Base-by-base conservation (phyloP, 2,113 vertebrate species). In the Hippoglossus stenolepis region DNA sequence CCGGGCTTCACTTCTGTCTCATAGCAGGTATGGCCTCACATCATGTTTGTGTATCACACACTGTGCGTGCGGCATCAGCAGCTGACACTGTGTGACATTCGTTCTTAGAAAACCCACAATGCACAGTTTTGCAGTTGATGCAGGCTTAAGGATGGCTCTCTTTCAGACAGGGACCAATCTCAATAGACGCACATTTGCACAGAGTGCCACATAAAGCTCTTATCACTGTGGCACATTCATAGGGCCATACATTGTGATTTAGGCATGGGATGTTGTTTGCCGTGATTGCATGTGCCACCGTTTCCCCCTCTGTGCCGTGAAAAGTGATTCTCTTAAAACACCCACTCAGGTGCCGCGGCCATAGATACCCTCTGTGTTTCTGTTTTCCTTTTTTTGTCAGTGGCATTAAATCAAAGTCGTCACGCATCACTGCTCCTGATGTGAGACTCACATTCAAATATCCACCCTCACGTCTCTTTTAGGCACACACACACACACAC, bases 351-450 rank as follows among this genome's bases (percentile, higher is more conserved):
- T 57, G 15, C 20, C 3, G 23, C 24, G 75, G 21, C 65, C 75
- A 71, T 68, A 64, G 63, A 20, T 68, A 66, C 67, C 28, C 57
- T 26, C 47, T 43, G 3, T 23, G 49, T n/a, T 31, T 13, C 13
- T 58, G 11, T 70, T 51, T 47, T 77, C 69, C 20, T 63, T 40
- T 59, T 59, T 51, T 53, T 71, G 17, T 67, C 47, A 17, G 45
- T 35, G 54, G 63, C 61, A 67, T 82, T 76, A 79, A 79, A 83
- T 88, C 80, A 77, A 79, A 82, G 74, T 70, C 2, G 28, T 24
- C 62, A 71, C 2, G 8, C 59, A 62, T 63, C 47, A 70, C 77
- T 58, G 73, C 59, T 65, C 21, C 28, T 45, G 38, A 63, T 70
- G n/a, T 76, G 24, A 79, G 23, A 47, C 5, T 18, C 80, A 69